Percentiles rank a stretch among this genome's conserved stretches.
Evolutionary conservation across 2,797 vertebrate species (phyloP).

Genomic region (Danionella dracula): DNA sequence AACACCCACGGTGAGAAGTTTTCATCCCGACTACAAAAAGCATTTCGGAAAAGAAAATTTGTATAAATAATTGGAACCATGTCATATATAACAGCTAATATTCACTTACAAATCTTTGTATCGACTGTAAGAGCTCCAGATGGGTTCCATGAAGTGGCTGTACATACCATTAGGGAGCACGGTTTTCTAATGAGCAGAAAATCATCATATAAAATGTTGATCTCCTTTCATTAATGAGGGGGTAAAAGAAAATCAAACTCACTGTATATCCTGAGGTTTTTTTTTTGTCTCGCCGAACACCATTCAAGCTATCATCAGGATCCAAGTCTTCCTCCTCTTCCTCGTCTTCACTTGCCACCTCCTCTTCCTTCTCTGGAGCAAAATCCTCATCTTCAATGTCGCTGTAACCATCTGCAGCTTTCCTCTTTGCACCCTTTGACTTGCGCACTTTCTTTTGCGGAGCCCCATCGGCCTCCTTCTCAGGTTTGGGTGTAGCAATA

Average conservation of each 20-base stretch:
- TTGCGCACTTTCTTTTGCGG: conserved; percentile 20
- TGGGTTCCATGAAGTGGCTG: conserved; percentile 47
- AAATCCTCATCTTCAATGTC: conserved; percentile 76
- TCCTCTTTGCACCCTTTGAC: conserved; percentile 56
- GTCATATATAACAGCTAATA: not conserved
- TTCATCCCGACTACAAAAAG: conserved; percentile 72
- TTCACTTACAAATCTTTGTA: conserved; percentile 70
- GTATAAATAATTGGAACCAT: not conserved
- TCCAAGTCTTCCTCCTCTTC: conserved; percentile 21
- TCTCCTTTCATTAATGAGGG: not conserved
- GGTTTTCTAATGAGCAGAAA: conserved; percentile 20
- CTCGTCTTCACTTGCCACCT: conserved; percentile 40
- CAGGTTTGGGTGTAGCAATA: conserved; percentile 2
- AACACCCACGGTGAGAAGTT: conserved; percentile 82
- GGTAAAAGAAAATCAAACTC: not conserved
- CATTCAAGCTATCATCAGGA: not conserved
- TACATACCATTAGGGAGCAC: conserved; percentile 45
- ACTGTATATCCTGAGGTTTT: not conserved
- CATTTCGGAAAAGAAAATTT: not conserved
- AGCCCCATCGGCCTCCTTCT: not conserved
- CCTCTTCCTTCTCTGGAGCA: conserved; percentile 58
- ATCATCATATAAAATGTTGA: not conserved
- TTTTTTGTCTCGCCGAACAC: not conserved
- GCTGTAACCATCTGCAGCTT: conserved; percentile 26
- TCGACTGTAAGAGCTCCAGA: conserved; percentile 66